These are phyloP conservation scores for Asbolus verrucosus DNA, from an alignment of 1,140 invertebrate species.

Conservation along the genomic window DNA sequence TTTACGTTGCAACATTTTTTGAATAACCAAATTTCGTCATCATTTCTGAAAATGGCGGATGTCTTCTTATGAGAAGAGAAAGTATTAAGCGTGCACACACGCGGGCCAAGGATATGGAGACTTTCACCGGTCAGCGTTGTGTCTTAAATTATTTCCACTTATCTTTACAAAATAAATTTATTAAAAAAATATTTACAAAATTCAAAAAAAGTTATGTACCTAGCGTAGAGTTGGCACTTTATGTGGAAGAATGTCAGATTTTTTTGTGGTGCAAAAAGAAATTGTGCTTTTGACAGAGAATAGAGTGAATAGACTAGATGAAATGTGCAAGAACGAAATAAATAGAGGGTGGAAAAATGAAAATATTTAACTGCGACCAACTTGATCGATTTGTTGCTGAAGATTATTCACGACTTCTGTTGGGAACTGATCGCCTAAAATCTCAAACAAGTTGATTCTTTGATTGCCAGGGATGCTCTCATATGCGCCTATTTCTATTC, in stretches of 20 bases:
- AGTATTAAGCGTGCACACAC: background rate
- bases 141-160: no score
- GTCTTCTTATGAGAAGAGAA: background rate
- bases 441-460: slow-evolving; percentile 83
- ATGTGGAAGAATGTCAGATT: slow-evolving; percentile 58
- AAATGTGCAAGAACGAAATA: slow-evolving; percentile 12
- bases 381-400: slow-evolving; percentile 83
- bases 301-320: slow-evolving; percentile 4
- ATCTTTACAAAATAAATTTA: no score
- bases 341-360: slow-evolving; percentile 1
- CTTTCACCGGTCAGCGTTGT: background rate
- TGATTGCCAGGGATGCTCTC: slow-evolving; percentile 86
- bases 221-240: slow-evolving; percentile 53
- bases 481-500: slow-evolving; percentile 84
- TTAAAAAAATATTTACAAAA: no score
- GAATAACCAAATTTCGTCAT: no score
- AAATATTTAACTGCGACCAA: slow-evolving; percentile 73
- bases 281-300: background rate
- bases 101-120: background rate
- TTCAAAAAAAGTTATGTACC: no score
- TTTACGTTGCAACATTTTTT: no score
- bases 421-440: slow-evolving; percentile 84
- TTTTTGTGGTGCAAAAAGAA: slow-evolving; percentile 11
- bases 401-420: slow-evolving; percentile 89
- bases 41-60: no score